Evolutionary conservation across 2,113 vertebrate species (phyloP), one percentile per base, ranked within the genome.

Genomic region (Heterochromis multidens): DNA sequence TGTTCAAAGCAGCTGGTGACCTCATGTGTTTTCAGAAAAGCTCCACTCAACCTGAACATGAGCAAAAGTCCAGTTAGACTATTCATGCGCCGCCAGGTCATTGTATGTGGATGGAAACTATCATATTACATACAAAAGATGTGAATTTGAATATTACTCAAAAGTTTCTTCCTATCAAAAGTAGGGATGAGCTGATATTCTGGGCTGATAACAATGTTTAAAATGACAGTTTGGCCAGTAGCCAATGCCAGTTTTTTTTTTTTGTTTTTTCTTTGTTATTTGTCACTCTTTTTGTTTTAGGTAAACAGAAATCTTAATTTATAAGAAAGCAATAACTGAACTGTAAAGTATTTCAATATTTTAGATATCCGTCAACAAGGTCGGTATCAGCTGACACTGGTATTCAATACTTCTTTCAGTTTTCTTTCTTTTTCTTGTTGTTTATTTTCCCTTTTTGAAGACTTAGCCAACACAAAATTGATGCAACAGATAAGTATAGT

Each of bases 391-490:
- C 29, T 16, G 2, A 27, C 23, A 11, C 17, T 70, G 23, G 27
- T 70, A 3, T 17, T 70, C 65, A 19, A 8, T 19, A 27, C 14
- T 46, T 67, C 40, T 21, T 70, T 23, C 63, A 27, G 37, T 0
- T 46, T 70, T 4, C 4, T 62, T 11, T 4, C 8, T 70, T 2
- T 27, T 46, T 19, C 37, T 31, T 31, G 31, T 31, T 31, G 3
- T 31, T 3, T 31, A 10, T 37, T 37, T 37, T 37, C 37, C 3
- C 1, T 37, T 37, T 37, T 37, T 46, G 23, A 37, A 46, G n/a
- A 43, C 23, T 46, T 14, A 70, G 10, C 37, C 37, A 27, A 27
- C 23, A 37, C 23, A 11, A 46, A 70, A 0, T 1, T 0, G 2
- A 27, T 46, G 65, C 65, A 70, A 21, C 23, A 6, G 63, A 37